Conservation (phyloP, 2,113 vertebrate species). For the Tor tambroides region DNA sequence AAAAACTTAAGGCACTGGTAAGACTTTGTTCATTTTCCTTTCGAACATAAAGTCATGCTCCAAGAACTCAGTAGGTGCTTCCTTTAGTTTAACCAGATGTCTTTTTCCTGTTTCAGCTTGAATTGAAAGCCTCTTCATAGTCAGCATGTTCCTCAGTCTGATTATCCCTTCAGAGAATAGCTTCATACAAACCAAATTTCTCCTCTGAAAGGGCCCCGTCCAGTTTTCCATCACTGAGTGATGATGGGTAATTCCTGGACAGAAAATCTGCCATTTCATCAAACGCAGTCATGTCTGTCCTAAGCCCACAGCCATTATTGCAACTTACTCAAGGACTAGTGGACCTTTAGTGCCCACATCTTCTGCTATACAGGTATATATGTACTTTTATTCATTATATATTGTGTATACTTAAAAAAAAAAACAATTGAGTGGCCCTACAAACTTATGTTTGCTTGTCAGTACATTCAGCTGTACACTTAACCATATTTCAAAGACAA, state of each 20-base stretch:
- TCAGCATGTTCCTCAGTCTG: slow-evolving; percentile 72
- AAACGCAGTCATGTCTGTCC: slow-evolving; percentile 68
- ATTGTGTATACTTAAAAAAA: neutral
- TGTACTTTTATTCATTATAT: neutral
- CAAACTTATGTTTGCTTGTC: too few species aligned
- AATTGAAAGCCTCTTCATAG: slow-evolving; percentile 79
- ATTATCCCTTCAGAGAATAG: slow-evolving; percentile 75
- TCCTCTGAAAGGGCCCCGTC: slow-evolving; percentile 69
- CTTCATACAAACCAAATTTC: slow-evolving; percentile 73
- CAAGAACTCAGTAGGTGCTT: slow-evolving; percentile 74
- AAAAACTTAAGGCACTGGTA: slow-evolving; percentile 69
- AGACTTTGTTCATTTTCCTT: slow-evolving; percentile 73
- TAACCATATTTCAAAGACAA: too few species aligned
- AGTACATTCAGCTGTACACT: too few species aligned
- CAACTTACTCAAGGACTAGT: slow-evolving; percentile 66
- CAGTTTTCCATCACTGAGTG: slow-evolving; percentile 65
- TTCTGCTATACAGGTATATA: slow-evolving; percentile 6
- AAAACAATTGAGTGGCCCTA: too few species aligned
- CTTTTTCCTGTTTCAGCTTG: slow-evolving; percentile 63
- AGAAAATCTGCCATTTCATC: slow-evolving; percentile 78
- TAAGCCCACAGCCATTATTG: slow-evolving; percentile 16
- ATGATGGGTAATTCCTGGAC: slow-evolving; percentile 67
- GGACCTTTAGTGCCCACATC: slow-evolving; percentile 43
- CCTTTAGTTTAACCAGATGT: slow-evolving; percentile 77
- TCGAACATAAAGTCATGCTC: slow-evolving; percentile 74